Base-by-base conservation (phyloP, 2,797 vertebrate species). In the Sebastiscus albofasciatus region DNA sequence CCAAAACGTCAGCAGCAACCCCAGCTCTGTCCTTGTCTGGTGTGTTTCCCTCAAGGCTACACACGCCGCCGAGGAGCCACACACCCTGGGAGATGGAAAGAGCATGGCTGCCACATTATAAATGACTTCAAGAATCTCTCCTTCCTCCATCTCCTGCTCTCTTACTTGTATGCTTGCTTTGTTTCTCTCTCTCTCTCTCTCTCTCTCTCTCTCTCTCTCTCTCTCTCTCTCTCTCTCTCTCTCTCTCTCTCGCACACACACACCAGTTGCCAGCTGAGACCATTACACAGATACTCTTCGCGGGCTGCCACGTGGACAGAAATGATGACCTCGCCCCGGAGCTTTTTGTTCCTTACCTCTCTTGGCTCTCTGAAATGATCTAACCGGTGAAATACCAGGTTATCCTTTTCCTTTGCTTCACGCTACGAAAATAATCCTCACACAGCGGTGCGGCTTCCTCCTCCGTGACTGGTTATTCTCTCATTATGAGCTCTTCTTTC, bases 1-100 rank as follows among this genome's bases (percentile, higher is more conserved):
- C 91, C 86, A 85, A 91, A 89, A 88, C 88, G 66, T 92, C 92
- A 90, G 89, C 91, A 89, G 90, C 91, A 84, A 89, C 89, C 91
- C 81, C 85, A 89, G 86, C 90, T 94, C 90, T 92, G 94, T 95
- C 92, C 95, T 94, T 94, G 94, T 94, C 94, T 92, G 82, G 88
- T 83, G 88, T 93, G 88, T 93, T 93, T 90, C 91, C 93, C 95
- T 93, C 93, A 94, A 95, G 95, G 94, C 95, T 91, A 93, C 84
- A 90, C 87, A 87, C 87, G 86, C 80, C 65, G 69, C 67, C 1
- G 73, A 89, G 79, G 86, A 94, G 85, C 81, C 83, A 70, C 83
- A 87, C 86, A 89, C 90, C 84, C 88, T 70, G 77, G 86, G 93
- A 93, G 89, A 93, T 80, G 83, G 90, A 87, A 82, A 72, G 88